phyloP scores from a whole-genome alignment of 2,113 vertebrate species.

The Sylvilagus bachmani region DNA sequence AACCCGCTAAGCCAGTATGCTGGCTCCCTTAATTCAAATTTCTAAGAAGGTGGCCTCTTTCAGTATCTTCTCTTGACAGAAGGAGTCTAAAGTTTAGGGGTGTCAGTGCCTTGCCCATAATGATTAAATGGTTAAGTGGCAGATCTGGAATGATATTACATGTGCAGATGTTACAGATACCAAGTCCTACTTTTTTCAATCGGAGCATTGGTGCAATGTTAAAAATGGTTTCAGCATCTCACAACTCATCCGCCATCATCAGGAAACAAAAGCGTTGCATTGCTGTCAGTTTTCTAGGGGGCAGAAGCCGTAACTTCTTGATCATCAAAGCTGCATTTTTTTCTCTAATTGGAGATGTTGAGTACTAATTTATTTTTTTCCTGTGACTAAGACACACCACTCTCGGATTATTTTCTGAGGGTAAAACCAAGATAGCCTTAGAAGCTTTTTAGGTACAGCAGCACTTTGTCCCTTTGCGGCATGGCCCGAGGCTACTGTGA shows the following conservation, averaged over 20 bases:
- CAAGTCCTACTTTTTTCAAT: neutral
- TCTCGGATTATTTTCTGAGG: neutral
- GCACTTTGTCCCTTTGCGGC: conserved; percentile 42
- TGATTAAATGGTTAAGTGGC: neutral
- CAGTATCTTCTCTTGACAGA: neutral
- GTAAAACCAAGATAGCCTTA: neutral
- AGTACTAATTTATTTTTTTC: neutral
- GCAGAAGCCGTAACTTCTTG: neutral
- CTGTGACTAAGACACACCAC: neutral
- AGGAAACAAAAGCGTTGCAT: neutral
- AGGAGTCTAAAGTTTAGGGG: neutral
- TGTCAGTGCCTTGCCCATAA: neutral
- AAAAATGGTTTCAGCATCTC: neutral
- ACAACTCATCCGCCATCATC: neutral
- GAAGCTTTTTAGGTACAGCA: neutral
- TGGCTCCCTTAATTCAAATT: conserved; percentile 19
- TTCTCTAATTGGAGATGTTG: neutral
- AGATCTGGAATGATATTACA: too few relatives aligned
- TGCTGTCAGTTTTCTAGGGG: neutral
- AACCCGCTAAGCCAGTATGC: too few relatives aligned
- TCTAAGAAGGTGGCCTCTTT: conserved; percentile 1
- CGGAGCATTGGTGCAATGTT: neutral
- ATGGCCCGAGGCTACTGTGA: neutral
- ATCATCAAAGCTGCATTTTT: neutral
- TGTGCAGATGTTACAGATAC: neutral